These are phyloP conservation scores for Epizoanthus rinbou DNA, from an alignment of 92 coral and sea anemone species.

Conservation along the genomic window DNA sequence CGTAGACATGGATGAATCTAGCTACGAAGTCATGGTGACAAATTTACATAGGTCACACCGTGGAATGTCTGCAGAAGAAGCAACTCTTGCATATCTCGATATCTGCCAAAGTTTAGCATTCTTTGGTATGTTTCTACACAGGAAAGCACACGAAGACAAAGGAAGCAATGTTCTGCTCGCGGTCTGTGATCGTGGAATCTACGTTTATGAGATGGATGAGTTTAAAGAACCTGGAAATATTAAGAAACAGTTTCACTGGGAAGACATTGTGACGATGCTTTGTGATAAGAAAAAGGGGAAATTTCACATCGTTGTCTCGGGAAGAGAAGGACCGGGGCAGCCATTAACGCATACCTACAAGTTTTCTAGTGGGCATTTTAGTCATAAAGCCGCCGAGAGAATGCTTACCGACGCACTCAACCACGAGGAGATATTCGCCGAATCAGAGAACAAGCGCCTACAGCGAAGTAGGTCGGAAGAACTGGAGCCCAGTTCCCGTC, in stretches of 20 bases:
- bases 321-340: background rate
- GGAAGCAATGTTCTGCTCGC: slow-evolving; percentile 65
- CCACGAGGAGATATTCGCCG: slow-evolving; percentile 63
- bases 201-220: slow-evolving; percentile 57
- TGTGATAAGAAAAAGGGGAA: slow-evolving; percentile 70
- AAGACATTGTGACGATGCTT: slow-evolving; percentile 65
- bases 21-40: slow-evolving; percentile 80
- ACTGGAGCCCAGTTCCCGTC: slow-evolving; percentile 31
- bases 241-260: slow-evolving; percentile 74
- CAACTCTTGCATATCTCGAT: slow-evolving; percentile 75
- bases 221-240: slow-evolving; percentile 72
- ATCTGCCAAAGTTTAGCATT: slow-evolving; percentile 60
- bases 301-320: slow-evolving; percentile 49
- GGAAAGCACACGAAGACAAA: slow-evolving; percentile 69
- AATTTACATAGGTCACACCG: slow-evolving; percentile 79
- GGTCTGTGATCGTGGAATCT: slow-evolving; percentile 69
- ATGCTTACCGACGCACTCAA: slow-evolving; percentile 68
- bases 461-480: slow-evolving; percentile 34
- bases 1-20: slow-evolving; percentile 66
- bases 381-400: slow-evolving; percentile 80
- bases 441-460: slow-evolving; percentile 18
- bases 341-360: slow-evolving; percentile 45
- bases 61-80: slow-evolving; percentile 77
- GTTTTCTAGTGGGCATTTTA: slow-evolving; percentile 74
- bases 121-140: slow-evolving; percentile 73